Conservation (phyloP, 2,888 invertebrate species). For the Glyphotaelius pellucidus region DNA sequence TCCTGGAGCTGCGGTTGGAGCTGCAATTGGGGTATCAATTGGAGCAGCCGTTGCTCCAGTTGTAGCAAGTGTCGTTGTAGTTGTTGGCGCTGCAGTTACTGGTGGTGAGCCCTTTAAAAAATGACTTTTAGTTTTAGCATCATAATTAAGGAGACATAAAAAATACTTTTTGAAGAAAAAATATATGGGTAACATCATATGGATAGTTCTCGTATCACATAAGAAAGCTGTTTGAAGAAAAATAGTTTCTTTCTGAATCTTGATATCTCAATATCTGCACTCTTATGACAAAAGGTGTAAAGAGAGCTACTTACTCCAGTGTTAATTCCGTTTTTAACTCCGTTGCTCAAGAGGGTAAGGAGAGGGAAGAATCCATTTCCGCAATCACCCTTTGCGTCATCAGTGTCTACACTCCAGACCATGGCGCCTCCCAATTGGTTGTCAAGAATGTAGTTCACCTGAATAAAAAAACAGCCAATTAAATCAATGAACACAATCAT, state of each 20-base stretch:
- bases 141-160: background rate
- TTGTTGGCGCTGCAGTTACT: background rate
- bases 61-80: background rate
- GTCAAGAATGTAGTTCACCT: slow-evolving; percentile 53
- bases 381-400: slow-evolving; percentile 77
- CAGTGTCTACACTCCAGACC: slow-evolving; percentile 81
- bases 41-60: background rate
- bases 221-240: too few relatives aligned
- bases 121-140: background rate
- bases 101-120: background rate
- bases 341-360: slow-evolving; percentile 31
- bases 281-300: background rate
- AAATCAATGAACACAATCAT: background rate
- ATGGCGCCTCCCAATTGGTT: slow-evolving; percentile 77
- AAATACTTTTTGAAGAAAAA: too few relatives aligned
- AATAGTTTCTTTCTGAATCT: background rate
- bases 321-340: slow-evolving; percentile 35
- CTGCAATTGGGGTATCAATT: background rate
- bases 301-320: background rate
- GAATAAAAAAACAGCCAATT: background rate
- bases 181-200: too few relatives aligned
- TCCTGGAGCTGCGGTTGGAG: background rate
- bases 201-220: too few relatives aligned
- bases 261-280: background rate
- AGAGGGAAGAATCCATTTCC: slow-evolving; percentile 67